A percentile compares a stretch with the other conserved stretches of the same genome.
These are phyloP conservation scores for Ctenoplectra terminalis DNA, from an alignment of 1,140 invertebrate species.

Conservation along the genomic window DNA sequence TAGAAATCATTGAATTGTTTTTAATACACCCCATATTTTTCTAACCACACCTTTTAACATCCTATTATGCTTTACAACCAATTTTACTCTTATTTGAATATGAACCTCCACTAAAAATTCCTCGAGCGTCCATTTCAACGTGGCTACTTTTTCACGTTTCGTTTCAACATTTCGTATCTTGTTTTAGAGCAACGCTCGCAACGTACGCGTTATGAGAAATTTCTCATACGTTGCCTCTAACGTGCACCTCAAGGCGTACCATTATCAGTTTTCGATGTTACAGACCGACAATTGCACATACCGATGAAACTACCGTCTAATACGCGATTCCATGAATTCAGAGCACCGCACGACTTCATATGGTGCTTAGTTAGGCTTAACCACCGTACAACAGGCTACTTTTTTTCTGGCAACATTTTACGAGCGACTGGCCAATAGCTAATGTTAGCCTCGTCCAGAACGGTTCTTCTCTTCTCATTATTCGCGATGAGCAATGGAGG, in stretches of 20 bases:
- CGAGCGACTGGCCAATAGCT: not conserved
- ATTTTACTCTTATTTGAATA: not conserved
- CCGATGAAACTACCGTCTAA: not conserved
- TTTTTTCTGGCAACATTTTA: not conserved
- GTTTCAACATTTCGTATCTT: not conserved
- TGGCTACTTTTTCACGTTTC: not conserved
- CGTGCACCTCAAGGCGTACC: not conserved
- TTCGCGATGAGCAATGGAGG: not conserved
- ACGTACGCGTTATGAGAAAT: not conserved
- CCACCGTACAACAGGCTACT: not conserved
- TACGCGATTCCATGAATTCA: conserved; percentile 18
- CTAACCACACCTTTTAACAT: not conserved
- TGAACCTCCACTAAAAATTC: not conserved
- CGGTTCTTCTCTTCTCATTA: not conserved
- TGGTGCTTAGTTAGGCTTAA: not conserved
- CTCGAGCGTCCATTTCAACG: not conserved
- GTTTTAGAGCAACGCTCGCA: not conserved
- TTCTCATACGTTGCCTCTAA: not conserved
- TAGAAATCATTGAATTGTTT: not conserved
- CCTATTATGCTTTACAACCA: not conserved
- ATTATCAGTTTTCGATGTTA: conserved; percentile 16
- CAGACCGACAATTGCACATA: conserved; percentile 8
- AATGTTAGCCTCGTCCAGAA: not conserved
- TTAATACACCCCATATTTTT: not conserved
- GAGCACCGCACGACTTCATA: not conserved